These are phyloP conservation scores for Trissolcus japonicus DNA, from an alignment of 2,888 invertebrate species.

Conservation along the genomic window DNA sequence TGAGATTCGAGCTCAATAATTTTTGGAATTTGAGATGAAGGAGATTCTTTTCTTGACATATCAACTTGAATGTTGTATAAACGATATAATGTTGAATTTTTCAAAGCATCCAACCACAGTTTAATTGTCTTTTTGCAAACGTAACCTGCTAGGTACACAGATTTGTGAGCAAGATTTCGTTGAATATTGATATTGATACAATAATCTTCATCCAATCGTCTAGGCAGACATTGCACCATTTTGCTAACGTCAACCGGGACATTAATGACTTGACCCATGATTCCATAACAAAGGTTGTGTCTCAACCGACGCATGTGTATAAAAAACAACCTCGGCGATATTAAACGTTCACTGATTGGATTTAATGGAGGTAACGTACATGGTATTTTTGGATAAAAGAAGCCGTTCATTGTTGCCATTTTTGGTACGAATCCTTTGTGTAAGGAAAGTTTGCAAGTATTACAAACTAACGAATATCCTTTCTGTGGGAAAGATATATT, in stretches of 20 bases:
- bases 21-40: too few species aligned
- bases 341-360: conserved; percentile 35
- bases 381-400: conserved; percentile 30
- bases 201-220: neutral
- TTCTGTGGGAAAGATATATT: neutral
- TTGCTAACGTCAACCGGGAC: neutral
- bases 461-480: conserved; percentile 12
- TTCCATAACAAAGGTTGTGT: neutral
- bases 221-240: neutral
- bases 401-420: conserved; percentile 29
- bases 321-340: conserved; percentile 26
- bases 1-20: too few species aligned
- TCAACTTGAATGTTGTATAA: neutral
- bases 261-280: neutral
- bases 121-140: neutral
- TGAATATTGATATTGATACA: neutral
- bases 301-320: conserved; percentile 4
- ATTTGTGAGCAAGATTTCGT: neutral
- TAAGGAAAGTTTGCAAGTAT: conserved; percentile 17
- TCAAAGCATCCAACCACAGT: neutral
- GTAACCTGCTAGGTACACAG: neutral
- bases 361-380: conserved; percentile 28
- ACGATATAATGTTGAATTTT: neutral
- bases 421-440: conserved; percentile 16
- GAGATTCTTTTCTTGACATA: too few species aligned